Base-by-base conservation (phyloP, 2,797 vertebrate species). In the Sebastes nivosus region DNA sequence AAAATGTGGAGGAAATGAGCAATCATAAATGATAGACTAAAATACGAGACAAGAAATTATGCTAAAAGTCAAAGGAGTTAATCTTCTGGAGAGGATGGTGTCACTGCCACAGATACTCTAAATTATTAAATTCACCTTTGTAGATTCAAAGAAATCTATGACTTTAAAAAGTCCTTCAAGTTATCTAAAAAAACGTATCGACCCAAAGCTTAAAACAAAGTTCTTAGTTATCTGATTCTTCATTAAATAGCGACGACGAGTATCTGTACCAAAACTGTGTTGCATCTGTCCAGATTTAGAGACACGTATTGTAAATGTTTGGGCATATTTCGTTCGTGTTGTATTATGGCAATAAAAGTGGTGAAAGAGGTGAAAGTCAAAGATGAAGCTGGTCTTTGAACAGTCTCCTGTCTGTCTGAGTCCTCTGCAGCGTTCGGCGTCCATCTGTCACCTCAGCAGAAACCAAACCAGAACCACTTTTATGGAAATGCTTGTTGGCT, bases 391-490 rank as follows among this genome's bases (percentile, higher is more conserved):
- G 20, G 20, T n/a, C 18, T n/a, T n/a, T 52, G 50, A 64, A 59
- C 25, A 5, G 12, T 13, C 2, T 72, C 67, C 54, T 38, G 25
- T n/a, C 24, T 13, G 67, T 66, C n/a, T 3, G 13, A 69, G 58
- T 64, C 29, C 18, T 11, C 34, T 50, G 34, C 59, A 61, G 65
- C 65, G 79, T 12, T 59, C 66, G 11, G 38, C 2, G 24, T 75
- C 77, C 67, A 57, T 84, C 66, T 50, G 57, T 74, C 57, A 52
- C 46, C 69, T 71, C 74, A 30, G 64, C 59, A 18, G 30, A 57
- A 70, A 46, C 29, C 42, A 20, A 55, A 70, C 36, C 73, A 67
- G n/a, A 79, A 46, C 11, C 64, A 18, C 64, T 73, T 59, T 6
- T 50, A 34, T 18, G 59, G 13, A 80, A 34, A 81, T 42, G 60